Percentiles rank a stretch among this genome's conserved stretches.
phyloP scores from a whole-genome alignment of 2,113 vertebrate genomes.

The Solea senegalensis region DNA sequence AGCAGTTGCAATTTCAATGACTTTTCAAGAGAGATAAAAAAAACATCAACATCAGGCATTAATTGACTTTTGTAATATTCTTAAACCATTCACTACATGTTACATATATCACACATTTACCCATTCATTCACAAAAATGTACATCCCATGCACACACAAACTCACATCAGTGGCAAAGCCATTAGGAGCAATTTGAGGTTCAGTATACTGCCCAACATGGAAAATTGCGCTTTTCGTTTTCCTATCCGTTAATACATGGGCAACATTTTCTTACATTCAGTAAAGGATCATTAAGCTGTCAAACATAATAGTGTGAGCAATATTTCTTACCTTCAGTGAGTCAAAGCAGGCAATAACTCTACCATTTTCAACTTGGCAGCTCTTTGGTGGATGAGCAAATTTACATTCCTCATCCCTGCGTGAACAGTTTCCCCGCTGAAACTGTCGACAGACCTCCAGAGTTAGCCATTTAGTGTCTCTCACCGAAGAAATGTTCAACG shows the following conservation, averaged over 20 bases:
- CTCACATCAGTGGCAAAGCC: too few relatives aligned
- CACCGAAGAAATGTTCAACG: slow-evolving; percentile 91
- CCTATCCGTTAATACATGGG: not conserved
- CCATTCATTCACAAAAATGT: too few relatives aligned
- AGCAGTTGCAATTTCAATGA: too few relatives aligned
- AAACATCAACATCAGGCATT: too few relatives aligned
- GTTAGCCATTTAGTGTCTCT: slow-evolving; percentile 98
- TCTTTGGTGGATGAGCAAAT: slow-evolving; percentile 98
- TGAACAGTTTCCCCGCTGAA: slow-evolving; percentile 96
- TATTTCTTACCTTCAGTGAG: slow-evolving; percentile 93
- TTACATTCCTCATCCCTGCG: slow-evolving; percentile 98
- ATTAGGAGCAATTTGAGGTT: too few relatives aligned
- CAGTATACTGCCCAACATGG: not conserved
- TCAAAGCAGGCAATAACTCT: slow-evolving; percentile 98
- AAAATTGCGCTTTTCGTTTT: slow-evolving; percentile 1
- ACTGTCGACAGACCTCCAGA: slow-evolving; percentile 95
- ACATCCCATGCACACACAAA: too few relatives aligned
- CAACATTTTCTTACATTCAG: not conserved
- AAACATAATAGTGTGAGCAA: slow-evolving; percentile 22
- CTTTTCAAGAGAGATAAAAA: too few relatives aligned
- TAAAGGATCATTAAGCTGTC: slow-evolving; percentile 13
- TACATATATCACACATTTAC: too few relatives aligned
- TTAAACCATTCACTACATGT: too few relatives aligned
- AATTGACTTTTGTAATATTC: too few relatives aligned
- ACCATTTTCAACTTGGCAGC: slow-evolving; percentile 97